phyloP scores from a whole-genome alignment of 1,140 invertebrate species.

The Liolophura sinensis region DNA sequence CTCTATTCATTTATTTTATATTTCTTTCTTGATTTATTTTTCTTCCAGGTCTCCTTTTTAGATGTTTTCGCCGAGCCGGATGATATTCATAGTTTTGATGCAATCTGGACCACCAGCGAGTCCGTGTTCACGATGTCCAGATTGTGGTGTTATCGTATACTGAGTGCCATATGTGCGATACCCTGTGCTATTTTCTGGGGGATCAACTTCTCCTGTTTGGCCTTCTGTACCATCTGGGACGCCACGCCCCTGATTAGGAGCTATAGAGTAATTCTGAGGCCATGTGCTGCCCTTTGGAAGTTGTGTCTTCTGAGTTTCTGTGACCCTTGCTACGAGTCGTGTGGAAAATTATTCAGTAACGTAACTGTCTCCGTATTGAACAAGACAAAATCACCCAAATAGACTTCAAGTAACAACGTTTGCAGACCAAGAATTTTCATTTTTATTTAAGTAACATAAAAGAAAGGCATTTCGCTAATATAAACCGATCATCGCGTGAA shows the following conservation, averaged over 20 bases:
- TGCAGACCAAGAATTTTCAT: too few species aligned
- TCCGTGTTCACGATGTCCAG: slow-evolving; percentile 69
- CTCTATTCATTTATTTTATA: background rate
- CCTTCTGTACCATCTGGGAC: slow-evolving; percentile 20
- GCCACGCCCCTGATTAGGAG: slow-evolving; percentile 13
- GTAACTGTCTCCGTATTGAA: slow-evolving; percentile 9
- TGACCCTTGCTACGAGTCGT: slow-evolving; percentile 19
- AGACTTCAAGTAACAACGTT: too few species aligned
- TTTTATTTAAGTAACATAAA: too few species aligned
- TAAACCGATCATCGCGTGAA: too few species aligned
- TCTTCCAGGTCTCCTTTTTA: slow-evolving; percentile 70
- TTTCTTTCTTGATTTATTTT: slow-evolving; percentile 1
- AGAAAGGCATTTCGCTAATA: too few species aligned
- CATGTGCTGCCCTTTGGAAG: slow-evolving; percentile 13
- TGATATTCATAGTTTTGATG: slow-evolving; percentile 70
- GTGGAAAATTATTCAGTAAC: slow-evolving; percentile 19
- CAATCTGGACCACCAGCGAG: slow-evolving; percentile 71
- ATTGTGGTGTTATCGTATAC: slow-evolving; percentile 70
- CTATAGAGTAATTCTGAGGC: slow-evolving; percentile 11
- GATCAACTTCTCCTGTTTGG: slow-evolving; percentile 22
- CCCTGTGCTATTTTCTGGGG: slow-evolving; percentile 26
- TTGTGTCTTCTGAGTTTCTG: slow-evolving; percentile 12
- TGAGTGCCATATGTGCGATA: slow-evolving; percentile 44
- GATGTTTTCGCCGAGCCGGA: slow-evolving; percentile 77
- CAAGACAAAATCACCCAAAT: too few species aligned